These are phyloP conservation scores for Neelides folsomi DNA, from an alignment of 2,888 invertebrate species.

Conservation along the genomic window DNA sequence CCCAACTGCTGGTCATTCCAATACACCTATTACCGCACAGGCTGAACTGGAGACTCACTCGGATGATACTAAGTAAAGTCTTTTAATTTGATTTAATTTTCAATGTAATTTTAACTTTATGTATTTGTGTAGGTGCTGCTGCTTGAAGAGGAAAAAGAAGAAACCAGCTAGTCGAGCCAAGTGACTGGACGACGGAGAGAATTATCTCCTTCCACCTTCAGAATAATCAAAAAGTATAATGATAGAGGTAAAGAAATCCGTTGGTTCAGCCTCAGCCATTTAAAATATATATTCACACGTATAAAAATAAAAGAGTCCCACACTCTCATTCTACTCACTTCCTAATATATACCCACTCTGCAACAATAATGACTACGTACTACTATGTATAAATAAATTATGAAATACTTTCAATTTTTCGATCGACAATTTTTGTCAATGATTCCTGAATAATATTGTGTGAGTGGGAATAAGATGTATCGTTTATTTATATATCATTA, in stretches of 20 bases:
- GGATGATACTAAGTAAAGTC: slow-evolving; percentile 82
- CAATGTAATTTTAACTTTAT: slow-evolving; percentile 6
- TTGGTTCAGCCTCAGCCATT: no score
- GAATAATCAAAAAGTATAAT: slow-evolving; percentile 14
- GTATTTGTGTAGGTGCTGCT: slow-evolving; percentile 80
- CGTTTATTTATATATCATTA: no score
- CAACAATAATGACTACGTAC: no score
- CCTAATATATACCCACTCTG: no score
- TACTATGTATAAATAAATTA: no score
- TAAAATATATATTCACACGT: no score
- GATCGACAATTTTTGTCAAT: no score
- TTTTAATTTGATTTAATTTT: slow-evolving; percentile 1
- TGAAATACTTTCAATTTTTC: no score
- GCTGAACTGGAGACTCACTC: slow-evolving; percentile 90
- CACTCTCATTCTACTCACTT: no score
- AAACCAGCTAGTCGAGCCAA: slow-evolving; percentile 86
- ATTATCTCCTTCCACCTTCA: slow-evolving; percentile 32
- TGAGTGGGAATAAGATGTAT: no score
- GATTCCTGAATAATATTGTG: no score
- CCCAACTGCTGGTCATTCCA: slow-evolving; percentile 91
- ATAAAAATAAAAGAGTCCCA: no score
- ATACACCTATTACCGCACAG: slow-evolving; percentile 87
- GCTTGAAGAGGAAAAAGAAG: slow-evolving; percentile 98
- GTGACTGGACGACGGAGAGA: slow-evolving; percentile 53
- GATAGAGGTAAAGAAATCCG: slow-evolving; percentile 1